Base-by-base conservation (phyloP, 2,797 vertebrate genomes). In the Acipenser oxyrinchus region DNA sequence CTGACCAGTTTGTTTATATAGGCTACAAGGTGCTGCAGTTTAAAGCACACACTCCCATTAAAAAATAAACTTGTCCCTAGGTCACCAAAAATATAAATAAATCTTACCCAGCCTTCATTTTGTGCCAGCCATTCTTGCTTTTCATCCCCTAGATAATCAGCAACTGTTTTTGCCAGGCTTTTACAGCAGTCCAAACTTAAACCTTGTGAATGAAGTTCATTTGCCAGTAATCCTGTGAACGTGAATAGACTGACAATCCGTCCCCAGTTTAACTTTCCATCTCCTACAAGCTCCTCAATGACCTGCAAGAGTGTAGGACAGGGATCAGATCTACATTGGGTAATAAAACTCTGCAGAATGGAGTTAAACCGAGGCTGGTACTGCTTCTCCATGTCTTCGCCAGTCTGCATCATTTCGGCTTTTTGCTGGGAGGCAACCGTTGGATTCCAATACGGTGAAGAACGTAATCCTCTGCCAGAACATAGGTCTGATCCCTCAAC, bases 41-140 rank as follows among this genome's bases (percentile, higher is more conserved):
- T 37, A 37, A 18, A 37, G 37, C 37, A 37, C 5, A 37, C 37
- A 37, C 37, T 18, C 18, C 18, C 37, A 37, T 37, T 37, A 37
- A 37, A 37, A 37, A 37, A 0, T 37, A 37, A 37, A 37, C 37
- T 37, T 37, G 37, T 37, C 3, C 37, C 37, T 37, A 37, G 37
- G 37, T 1, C 37, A 37, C 37, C 37, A 37, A 37, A 37, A 37
- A 37, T 4, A 4, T 37, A 37, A 37, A 37, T 23, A 8, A 13
- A 11, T 75, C 93, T 78, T 83, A 95, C 94, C 94, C 93, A 95
- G 79, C 91, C 90, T 1, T 84, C 89, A n/a, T 89, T 93, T 69
- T 88, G 87, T 86, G 86, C 63, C 75, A 95, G 74, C 93, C 93
- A 94, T 69, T 89, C 84, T 50, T 84, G 85, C 68, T 92, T 90